phyloP scores from a whole-genome alignment of 64 coral and sea anemone genomes.

The Stichodactyla mertensii region DNA sequence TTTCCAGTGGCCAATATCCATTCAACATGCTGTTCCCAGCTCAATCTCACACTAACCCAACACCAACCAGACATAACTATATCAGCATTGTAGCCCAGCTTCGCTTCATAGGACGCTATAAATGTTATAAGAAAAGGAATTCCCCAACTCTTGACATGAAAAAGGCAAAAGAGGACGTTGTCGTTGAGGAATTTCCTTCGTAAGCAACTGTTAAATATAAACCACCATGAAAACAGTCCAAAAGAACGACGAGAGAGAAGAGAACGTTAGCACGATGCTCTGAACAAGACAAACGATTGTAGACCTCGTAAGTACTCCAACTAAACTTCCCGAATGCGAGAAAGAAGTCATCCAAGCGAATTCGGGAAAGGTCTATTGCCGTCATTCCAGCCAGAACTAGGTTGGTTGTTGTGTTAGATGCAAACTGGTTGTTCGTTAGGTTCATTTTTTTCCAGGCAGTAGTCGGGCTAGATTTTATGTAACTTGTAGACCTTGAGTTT shows the following conservation, averaged over 20 bases:
- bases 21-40: background rate
- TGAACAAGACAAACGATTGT: slow-evolving; percentile 34
- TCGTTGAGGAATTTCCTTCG: slow-evolving; percentile 31
- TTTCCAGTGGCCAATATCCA: slow-evolving; percentile 84
- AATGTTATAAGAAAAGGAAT: slow-evolving; percentile 40
- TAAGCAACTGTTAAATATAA: slow-evolving; percentile 48
- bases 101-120: slow-evolving; percentile 24
- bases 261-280: slow-evolving; percentile 62
- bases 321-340: slow-evolving; percentile 37
- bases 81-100: slow-evolving; percentile 52
- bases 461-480: too few relatives aligned
- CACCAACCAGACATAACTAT: slow-evolving; percentile 59
- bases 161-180: slow-evolving; percentile 45
- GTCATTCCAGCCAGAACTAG: slow-evolving; percentile 22
- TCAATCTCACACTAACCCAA: slow-evolving; percentile 33
- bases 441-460: background rate
- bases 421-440: background rate
- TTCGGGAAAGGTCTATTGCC: slow-evolving; percentile 42
- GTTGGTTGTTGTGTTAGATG: background rate
- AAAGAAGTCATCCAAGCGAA: slow-evolving; percentile 74
- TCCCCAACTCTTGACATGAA: slow-evolving; percentile 61
- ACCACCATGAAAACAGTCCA: slow-evolving; percentile 82
- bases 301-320: background rate
- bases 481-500: too few relatives aligned
- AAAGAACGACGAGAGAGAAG: slow-evolving; percentile 76